Percentiles rank a stretch among this genome's conserved stretches.
Conservation (phyloP, 1,140 invertebrate species). For the Bilobella aurantiaca region DNA sequence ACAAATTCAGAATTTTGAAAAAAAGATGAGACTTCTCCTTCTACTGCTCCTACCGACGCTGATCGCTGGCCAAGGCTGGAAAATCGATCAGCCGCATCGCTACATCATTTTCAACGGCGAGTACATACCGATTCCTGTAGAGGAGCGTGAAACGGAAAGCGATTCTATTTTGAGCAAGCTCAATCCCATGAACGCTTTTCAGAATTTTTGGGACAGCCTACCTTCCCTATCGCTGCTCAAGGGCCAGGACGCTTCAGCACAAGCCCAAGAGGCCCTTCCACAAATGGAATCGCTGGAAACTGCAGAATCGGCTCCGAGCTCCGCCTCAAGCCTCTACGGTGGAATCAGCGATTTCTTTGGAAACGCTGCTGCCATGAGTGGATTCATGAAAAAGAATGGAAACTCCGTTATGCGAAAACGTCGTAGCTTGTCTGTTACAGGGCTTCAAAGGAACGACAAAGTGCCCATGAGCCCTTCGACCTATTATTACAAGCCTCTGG, state of each 20-base stretch:
- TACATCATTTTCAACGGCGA: slow-evolving; percentile 3
- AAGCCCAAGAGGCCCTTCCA: no score
- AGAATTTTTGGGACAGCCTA: neutral
- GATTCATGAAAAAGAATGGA: neutral
- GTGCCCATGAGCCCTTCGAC: neutral
- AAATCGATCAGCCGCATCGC: neutral
- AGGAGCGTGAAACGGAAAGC: neutral
- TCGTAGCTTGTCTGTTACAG: neutral
- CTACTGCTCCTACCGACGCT: neutral
- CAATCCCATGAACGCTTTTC: neutral
- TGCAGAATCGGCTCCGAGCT: neutral
- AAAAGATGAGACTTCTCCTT: neutral
- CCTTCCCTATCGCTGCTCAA: neutral
- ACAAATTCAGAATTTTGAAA: no score
- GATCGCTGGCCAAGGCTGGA: neutral
- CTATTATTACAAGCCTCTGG: neutral
- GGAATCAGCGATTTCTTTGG: neutral
- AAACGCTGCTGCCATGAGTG: neutral
- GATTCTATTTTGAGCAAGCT: neutral
- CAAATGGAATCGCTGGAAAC: neutral
- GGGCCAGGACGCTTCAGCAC: neutral
- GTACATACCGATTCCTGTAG: neutral
- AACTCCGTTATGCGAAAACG: neutral
- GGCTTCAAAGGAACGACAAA: neutral
- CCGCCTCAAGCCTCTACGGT: neutral